Base-by-base conservation (phyloP, 2,888 invertebrate species). In the Esperia sulphurella region DNA sequence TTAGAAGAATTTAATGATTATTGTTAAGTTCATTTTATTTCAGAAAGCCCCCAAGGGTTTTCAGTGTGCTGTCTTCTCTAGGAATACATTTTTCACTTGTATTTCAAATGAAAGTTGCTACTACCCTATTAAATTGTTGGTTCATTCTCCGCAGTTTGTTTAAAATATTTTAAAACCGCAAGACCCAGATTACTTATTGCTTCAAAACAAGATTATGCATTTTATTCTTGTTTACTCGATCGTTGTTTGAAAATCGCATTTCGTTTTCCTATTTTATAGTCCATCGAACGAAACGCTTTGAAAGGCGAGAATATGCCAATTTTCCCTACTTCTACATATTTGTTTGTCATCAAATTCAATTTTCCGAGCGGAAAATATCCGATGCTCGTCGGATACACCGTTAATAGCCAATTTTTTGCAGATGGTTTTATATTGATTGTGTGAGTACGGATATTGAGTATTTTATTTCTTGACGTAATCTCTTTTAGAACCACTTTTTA, bases 281-380 rank as follows among this genome's bases (percentile, higher is more conserved):
- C 35, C n/a, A 39, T n/a, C 14, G 3, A 3, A 39, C 13, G 13
- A 14, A n/a, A n/a, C n/a, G n/a, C 14, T 39, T 39, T 13, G 14
- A 5, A 35, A 35, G n/a, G 35, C 43, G 43, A 7, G 35, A 43
- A 43, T 47, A 43, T 37, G 43, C 39, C 13, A 38, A 14, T 31
- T 47, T 43, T 47, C 42, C 38, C 39, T 8, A 38, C 38, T 13
- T 3, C 5, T 21, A 21, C n/a, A n/a, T 43, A 37, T 43, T 43
- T 43, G 35, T 8, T 30, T 30, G 33, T 6, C 46, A 14, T 37
- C 10, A 47, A 46, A 47, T 47, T 38, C 30, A 47, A 35, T 47
- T 38, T 43, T 43, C 13, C 14, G 14, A 14, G 39, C 39, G 6
- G n/a, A 39, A 39, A 39, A 14, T 9, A 5, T 39, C 7, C 39